Evolutionary conservation across 2,113 vertebrate genomes (phyloP), one percentile per base, ranked within the genome.

Genomic region (Brachypteracias leptosomus): DNA sequence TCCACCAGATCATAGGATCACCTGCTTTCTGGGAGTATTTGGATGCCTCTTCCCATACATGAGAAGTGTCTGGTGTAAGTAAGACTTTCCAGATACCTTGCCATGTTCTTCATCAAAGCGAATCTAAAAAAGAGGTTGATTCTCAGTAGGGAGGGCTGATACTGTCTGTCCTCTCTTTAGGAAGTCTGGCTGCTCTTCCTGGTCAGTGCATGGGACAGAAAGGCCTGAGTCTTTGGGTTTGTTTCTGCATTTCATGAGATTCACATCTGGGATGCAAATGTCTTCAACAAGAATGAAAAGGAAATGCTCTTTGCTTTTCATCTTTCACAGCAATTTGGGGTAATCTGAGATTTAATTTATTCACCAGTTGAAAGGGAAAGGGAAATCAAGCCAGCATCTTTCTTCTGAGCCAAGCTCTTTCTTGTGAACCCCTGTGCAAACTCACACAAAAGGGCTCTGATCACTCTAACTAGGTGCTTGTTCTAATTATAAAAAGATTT

Each of bases 401-500:
- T 96, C 91, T 97, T 97, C 90, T 77, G 85, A 93, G 93, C 89
- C 96, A 95, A 76, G 90, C 70, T 92, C 49, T 92, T 96, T 96
- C 95, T 71, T 65, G 77, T 40, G 16, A 13, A 58, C 66, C 47
- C 75, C 57, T 20, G 54, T 95, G 89, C 94, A 96, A 95, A 70
- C 87, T 51, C 86, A 95, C 97, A 98, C 97, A 98, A 98, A 98
- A 94, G 93, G 87, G n/a, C 76, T 94, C 87, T 97, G 95, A 97
- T 97, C 93, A 88, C 77, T 95, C 76, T 71, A 31, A 73, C 93
- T 97, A 95, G 89, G 96, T 96, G 95, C 94, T 96, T 76, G 67
- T 91, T 97, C 97, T 98, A 98, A 98, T 98, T 98, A 97, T 98
- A 97, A 97, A 97, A 97, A 95, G 87, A 87, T 96, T 98, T 96